Conservation (phyloP, 2,797 vertebrate species). For the Jordanella pulchra region DNA sequence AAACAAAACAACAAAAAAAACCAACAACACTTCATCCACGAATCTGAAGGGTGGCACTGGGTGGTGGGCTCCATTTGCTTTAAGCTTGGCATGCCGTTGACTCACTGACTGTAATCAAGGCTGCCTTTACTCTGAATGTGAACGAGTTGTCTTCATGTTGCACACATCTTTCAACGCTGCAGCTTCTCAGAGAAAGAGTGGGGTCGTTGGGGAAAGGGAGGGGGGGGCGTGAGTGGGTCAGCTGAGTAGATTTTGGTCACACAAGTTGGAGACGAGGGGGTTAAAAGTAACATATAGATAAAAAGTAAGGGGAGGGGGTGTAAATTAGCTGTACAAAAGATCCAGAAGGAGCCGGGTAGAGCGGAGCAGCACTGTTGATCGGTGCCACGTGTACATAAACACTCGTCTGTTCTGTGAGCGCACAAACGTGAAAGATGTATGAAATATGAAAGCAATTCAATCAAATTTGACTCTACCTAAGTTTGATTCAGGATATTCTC, state of each 20-base stretch:
- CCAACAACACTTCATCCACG: conserved; percentile 89
- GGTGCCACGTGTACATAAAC: conserved; percentile 94
- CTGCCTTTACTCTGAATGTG: conserved; percentile 98
- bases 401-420: conserved; percentile 82
- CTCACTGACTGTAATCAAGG: conserved; percentile 93
- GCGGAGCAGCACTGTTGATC: conserved; percentile 93
- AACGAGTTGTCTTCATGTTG: conserved; percentile 96
- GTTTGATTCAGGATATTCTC: conserved; percentile 94
- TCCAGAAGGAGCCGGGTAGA: conserved; percentile 78
- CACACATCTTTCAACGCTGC: conserved; percentile 81
- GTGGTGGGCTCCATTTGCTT: conserved; percentile 91
- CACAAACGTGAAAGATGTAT: conserved; percentile 85
- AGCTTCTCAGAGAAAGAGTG: conserved; percentile 45
- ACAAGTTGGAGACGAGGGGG: conserved; percentile 12
- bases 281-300: conserved; percentile 2
- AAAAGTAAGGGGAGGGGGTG: conserved; percentile 62
- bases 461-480: conserved; percentile 86
- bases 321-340: conserved; percentile 83
- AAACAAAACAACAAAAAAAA: conserved; percentile 80
- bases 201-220: not conserved
- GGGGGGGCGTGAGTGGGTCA: conserved; percentile 15
- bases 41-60: conserved; percentile 86
- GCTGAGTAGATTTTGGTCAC: conserved; percentile 38
- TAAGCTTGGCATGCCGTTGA: conserved; percentile 98
- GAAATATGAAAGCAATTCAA: conserved; percentile 97